Evolutionary conservation across 92 coral and sea anemone species (phyloP).

Genomic region (Diadumene lineata): DNA sequence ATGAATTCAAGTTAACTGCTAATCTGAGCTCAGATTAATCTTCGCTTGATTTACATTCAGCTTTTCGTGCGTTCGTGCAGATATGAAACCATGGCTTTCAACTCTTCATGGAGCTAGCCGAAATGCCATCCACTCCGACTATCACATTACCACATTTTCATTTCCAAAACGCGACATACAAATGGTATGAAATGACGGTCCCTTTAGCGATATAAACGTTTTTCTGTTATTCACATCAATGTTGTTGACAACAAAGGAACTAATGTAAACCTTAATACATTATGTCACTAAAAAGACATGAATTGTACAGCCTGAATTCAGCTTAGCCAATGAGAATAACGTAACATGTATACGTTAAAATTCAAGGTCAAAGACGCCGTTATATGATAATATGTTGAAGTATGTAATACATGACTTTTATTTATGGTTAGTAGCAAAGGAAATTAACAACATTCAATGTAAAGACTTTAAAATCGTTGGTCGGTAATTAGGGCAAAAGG

Average conservation of each 20-base stretch:
- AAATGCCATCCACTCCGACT: not conserved
- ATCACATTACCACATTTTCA: not conserved
- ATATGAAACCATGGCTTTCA: not conserved
- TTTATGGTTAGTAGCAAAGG: not conserved
- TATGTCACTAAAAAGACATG: not conserved
- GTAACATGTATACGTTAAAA: not conserved
- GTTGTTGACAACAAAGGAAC: constrained; percentile 9
- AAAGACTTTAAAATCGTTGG: no score
- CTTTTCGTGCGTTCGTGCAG: no score
- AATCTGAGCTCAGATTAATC: not conserved
- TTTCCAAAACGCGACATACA: no score
- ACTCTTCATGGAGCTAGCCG: not conserved
- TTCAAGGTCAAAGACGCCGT: not conserved
- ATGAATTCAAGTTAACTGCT: not conserved
- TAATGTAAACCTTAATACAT: not conserved
- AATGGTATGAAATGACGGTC: no score
- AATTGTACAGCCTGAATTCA: not conserved
- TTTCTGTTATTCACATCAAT: not conserved
- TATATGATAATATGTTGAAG: not conserved
- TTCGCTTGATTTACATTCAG: no score
- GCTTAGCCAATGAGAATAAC: not conserved
- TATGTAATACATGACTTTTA: not conserved
- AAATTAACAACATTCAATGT: no score
- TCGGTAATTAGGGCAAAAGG: no score
- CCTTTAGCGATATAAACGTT: not conserved